Conservation (phyloP, 2,113 vertebrate species). For the Amphiprion percula region DNA sequence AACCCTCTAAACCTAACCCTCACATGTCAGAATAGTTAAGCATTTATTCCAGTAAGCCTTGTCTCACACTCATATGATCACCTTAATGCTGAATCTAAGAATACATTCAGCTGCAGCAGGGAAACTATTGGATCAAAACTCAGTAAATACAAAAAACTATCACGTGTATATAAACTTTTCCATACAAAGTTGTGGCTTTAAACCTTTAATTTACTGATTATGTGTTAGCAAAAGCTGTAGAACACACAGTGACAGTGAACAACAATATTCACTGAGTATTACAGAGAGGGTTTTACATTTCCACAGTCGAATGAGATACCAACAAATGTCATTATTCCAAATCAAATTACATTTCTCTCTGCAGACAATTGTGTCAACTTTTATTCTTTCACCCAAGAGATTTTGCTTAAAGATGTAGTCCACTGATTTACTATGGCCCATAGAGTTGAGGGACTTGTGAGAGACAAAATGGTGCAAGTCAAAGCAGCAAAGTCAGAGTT, state of each 20-base stretch:
- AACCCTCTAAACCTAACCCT: too few species aligned
- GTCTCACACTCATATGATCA: too few species aligned
- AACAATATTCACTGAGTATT: background rate
- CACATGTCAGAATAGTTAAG: too few species aligned
- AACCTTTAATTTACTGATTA: background rate
- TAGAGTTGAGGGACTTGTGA: background rate
- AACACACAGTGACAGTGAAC: background rate
- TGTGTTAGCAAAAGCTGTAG: background rate
- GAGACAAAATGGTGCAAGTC: background rate
- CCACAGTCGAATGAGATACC: slow-evolving; percentile 4
- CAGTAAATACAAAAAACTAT: too few species aligned
- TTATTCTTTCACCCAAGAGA: background rate
- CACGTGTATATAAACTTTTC: too few species aligned
- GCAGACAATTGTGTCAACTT: background rate
- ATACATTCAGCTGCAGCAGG: too few species aligned
- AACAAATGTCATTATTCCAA: slow-evolving; percentile 7
- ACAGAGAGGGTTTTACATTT: background rate
- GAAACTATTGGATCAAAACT: too few species aligned
- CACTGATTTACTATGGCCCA: background rate
- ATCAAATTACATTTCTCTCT: background rate
- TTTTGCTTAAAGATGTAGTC: background rate
- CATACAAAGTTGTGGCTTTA: background rate
- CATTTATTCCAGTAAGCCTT: too few species aligned
- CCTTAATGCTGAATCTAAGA: too few species aligned
- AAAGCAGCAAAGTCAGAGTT: background rate